Evolutionary conservation across 2,888 invertebrate species (phyloP).

Genomic region (Atrina japonica): DNA sequence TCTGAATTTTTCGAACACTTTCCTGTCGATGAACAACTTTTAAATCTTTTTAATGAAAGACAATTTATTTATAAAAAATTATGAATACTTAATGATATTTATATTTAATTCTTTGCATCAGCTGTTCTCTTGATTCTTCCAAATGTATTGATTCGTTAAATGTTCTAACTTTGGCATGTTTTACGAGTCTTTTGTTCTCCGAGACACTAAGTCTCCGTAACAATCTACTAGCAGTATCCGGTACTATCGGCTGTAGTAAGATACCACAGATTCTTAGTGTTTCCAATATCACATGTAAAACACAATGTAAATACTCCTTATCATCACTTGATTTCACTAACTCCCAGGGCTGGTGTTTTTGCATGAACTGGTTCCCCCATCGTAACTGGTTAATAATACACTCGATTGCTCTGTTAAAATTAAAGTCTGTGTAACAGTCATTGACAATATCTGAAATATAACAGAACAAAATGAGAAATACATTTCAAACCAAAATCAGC

Average conservation of each 20-base stretch:
- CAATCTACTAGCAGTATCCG: conserved; percentile 86
- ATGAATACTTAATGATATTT: no score
- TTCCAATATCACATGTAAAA: conserved; percentile 92
- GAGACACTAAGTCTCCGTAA: conserved; percentile 82
- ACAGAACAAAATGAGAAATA: conserved; percentile 21
- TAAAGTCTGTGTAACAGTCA: conserved; percentile 87
- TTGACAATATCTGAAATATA: conserved; percentile 83
- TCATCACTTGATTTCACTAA: conserved; percentile 85
- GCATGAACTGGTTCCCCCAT: conserved; percentile 92
- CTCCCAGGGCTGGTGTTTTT: conserved; percentile 93
- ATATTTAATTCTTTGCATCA: no score
- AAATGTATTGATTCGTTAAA: neutral
- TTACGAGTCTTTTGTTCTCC: conserved; percentile 48
- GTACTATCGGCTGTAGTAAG: conserved; percentile 92
- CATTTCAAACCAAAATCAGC: neutral
- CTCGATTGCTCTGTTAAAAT: conserved; percentile 92
- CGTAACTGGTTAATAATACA: conserved; percentile 88
- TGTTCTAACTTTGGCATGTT: conserved; percentile 4
- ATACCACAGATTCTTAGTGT: conserved; percentile 90
- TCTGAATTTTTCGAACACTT: no score
- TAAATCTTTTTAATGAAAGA: no score
- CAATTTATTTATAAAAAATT: no score
- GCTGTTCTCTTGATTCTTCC: no score
- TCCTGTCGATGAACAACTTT: no score
- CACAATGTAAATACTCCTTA: conserved; percentile 84